phyloP scores from a whole-genome alignment of 1,140 invertebrate species.

The Hyles euphorbiae region DNA sequence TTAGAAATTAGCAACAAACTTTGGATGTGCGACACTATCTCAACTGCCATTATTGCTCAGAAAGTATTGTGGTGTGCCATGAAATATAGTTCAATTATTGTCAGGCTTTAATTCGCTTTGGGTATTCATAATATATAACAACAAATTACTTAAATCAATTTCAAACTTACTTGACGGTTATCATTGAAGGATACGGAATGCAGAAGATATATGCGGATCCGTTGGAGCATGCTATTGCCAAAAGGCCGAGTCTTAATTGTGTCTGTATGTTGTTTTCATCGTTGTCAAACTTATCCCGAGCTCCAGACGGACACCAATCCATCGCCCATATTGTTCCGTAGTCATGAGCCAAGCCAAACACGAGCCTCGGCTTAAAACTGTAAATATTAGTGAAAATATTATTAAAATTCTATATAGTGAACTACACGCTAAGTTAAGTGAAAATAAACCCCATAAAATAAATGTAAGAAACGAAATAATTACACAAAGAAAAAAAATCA shows the following conservation, averaged over 20 bases:
- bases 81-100: too few species aligned
- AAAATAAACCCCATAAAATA: too few species aligned
- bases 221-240: slow-evolving; percentile 82
- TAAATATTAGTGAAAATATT: slow-evolving; percentile 13
- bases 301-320: slow-evolving; percentile 86
- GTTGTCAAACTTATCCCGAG: slow-evolving; percentile 56
- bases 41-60: too few species aligned
- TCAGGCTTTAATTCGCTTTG: too few species aligned
- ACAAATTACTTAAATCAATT: neutral
- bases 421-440: too few species aligned
- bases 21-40: too few species aligned
- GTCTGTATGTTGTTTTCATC: neutral
- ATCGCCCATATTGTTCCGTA: slow-evolving; percentile 82
- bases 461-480: too few species aligned
- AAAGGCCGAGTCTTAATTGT: slow-evolving; percentile 77
- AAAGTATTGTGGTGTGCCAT: too few species aligned
- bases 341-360: slow-evolving; percentile 78
- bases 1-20: too few species aligned
- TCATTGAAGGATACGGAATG: slow-evolving; percentile 73
- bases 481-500: too few species aligned
- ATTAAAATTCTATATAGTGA: neutral
- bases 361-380: slow-evolving; percentile 33
- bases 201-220: slow-evolving; percentile 79
- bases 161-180: slow-evolving; percentile 32
- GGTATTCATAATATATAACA: too few species aligned